These are phyloP conservation scores for Bradypodion pumilum DNA, from an alignment of 2,797 vertebrate genomes.

Conservation along the genomic window DNA sequence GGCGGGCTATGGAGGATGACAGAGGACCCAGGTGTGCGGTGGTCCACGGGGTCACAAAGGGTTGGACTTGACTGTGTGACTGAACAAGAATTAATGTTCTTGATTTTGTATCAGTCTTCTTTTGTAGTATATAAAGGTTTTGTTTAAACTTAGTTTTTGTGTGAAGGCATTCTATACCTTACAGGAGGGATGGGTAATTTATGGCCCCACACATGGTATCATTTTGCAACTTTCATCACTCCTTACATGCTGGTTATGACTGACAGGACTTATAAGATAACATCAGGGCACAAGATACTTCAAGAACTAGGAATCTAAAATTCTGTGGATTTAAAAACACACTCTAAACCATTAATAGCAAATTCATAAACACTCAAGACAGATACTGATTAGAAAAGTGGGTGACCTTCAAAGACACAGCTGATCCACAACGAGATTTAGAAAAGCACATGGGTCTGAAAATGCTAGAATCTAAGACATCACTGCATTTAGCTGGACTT, in stretches of 20 bases:
- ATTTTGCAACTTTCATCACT: background rate
- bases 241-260: background rate
- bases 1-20: no score
- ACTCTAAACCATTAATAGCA: background rate
- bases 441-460: constrained; percentile 25
- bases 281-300: background rate
- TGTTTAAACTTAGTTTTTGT: background rate
- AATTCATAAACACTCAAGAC: background rate
- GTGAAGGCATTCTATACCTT: background rate
- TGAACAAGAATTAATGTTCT: no score
- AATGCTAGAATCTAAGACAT: constrained; percentile 30
- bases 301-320: background rate
- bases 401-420: constrained; percentile 29
- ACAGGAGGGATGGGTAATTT: background rate
- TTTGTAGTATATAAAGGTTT: background rate
- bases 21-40: no score
- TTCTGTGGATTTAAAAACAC: background rate
- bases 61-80: no score
- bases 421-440: constrained; percentile 6
- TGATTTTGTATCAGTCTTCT: no score
- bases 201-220: background rate
- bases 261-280: background rate
- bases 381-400: constrained; percentile 10
- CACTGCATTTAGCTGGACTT: background rate
- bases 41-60: no score